Evolutionary conservation across 2,888 invertebrate species (phyloP), one percentile per base, ranked within the genome.

Genomic region (Drosophila limbata): DNA sequence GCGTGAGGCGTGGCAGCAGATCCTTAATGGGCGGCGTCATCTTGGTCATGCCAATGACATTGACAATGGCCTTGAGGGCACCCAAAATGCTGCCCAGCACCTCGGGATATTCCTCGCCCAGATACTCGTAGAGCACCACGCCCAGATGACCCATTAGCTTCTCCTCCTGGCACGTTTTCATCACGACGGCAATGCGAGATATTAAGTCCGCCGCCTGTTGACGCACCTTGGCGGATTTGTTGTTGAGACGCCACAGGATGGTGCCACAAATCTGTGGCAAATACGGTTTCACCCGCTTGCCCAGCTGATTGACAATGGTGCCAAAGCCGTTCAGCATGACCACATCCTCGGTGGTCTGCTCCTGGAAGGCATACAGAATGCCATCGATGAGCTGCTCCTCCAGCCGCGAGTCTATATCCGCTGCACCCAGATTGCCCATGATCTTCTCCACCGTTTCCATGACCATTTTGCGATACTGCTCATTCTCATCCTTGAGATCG

Each of bases 11-110:
- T 0, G 99, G 99, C 55, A 99, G 93, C 21, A 99, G 94, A 94
- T 99, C 99, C 93, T 99, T 99, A 90, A 99, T 99, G 2, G 99
- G 99, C 5, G 99, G 99, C 3, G 99, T 99, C 99, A 99, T 99
- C 93, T 99, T 99, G 0, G 99, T 99, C 99, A 99, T 99, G 84
- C 99, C 99, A 90, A 99, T 99, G 5, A 99, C 99, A 93, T 99
- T 99, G 5, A 99, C 99, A 82, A 99, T 99, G 0, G 98, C 98
- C 93, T 99, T 99, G n/a, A 99, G 93, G 0, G 99, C 99, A 1
- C 99, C 99, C 55, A 99, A 94, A 91, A 99, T 99, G 48, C 98
- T 98, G 40, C 99, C 99, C 79, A 99, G 93, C 10, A 99, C 99
- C 93, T 99, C 99, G 0, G 99, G 99, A 92, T 99, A 99, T 93